Evolutionary conservation across 2,797 vertebrate species (phyloP).

Genomic region (Hirundo rustica): DNA sequence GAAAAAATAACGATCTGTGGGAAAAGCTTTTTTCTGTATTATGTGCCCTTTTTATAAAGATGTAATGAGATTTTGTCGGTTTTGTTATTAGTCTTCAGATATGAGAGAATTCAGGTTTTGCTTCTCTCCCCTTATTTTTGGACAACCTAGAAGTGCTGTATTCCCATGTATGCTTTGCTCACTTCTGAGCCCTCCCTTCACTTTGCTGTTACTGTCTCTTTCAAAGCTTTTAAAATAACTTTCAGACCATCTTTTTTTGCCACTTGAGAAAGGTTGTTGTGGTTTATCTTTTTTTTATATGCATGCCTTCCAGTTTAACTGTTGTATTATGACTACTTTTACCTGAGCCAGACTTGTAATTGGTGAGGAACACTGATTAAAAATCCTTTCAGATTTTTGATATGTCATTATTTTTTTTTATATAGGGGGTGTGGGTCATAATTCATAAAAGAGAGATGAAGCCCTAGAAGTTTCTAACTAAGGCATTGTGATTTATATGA

Average conservation of each 20-base stretch:
- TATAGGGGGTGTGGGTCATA: rapidly evolving
- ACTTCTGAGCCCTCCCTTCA: neutral
- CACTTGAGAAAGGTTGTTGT: neutral
- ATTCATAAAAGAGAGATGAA: neutral
- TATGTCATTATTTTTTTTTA: neutral
- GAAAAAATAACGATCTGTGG: neutral
- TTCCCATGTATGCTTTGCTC: neutral
- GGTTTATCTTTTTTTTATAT: neutral
- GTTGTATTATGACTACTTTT: neutral
- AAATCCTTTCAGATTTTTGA: neutral
- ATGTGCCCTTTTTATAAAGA: neutral
- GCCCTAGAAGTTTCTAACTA: neutral
- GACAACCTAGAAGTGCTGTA: neutral
- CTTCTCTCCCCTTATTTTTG: neutral
- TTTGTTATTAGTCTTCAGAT: neutral
- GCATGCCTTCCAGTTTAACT: neutral
- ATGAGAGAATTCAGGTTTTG: neutral
- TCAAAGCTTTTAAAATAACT: neutral
- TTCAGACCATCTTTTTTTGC: neutral
- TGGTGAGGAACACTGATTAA: neutral
- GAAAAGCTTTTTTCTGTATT: neutral
- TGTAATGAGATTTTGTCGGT: neutral
- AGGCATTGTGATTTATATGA: neutral
- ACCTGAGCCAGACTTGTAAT: neutral
- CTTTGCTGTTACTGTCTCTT: neutral